These are phyloP conservation scores for Hydrochoerus hydrochaeris DNA, from an alignment of 2,113 vertebrate genomes.

Conservation along the genomic window DNA sequence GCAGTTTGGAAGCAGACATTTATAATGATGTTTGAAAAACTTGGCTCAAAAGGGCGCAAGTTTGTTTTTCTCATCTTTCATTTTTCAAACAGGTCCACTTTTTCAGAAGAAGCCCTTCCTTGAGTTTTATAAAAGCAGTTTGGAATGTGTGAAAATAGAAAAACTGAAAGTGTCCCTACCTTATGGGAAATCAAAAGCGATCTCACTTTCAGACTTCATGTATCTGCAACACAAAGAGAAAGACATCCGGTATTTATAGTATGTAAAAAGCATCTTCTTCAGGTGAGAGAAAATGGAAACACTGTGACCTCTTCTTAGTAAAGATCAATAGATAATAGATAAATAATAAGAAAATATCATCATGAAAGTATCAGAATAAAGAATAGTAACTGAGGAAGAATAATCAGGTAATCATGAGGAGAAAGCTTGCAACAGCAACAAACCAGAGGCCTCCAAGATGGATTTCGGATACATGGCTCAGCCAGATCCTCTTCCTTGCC, in stretches of 20 bases:
- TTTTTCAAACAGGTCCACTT: not conserved
- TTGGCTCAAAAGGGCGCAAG: not conserved
- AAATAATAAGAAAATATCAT: not conserved
- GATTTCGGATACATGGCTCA: not conserved
- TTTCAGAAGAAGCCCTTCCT: not conserved
- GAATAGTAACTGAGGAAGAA: not conserved
- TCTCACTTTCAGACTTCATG: not conserved
- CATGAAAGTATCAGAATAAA: not conserved
- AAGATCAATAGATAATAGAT: not conserved
- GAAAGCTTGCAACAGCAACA: not conserved
- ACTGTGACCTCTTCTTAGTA: not conserved
- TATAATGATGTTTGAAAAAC: not conserved
- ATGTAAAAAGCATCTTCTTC: not conserved
- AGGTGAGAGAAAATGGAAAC: not conserved
- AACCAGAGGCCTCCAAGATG: not conserved
- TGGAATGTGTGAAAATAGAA: not conserved
- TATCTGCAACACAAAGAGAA: conserved; percentile 60
- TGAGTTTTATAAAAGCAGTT: not conserved
- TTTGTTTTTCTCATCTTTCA: not conserved
- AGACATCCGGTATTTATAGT: not conserved
- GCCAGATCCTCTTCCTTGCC: not conserved
- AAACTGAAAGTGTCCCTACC: conserved; percentile 35
- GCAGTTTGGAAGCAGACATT: not conserved
- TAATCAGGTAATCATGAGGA: not conserved
- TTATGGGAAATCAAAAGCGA: conserved; percentile 31